Evolutionary conservation across 64 coral and sea anemone genomes (phyloP), one percentile per base, ranked within the genome.

Genomic region (Montipora sp.): DNA sequence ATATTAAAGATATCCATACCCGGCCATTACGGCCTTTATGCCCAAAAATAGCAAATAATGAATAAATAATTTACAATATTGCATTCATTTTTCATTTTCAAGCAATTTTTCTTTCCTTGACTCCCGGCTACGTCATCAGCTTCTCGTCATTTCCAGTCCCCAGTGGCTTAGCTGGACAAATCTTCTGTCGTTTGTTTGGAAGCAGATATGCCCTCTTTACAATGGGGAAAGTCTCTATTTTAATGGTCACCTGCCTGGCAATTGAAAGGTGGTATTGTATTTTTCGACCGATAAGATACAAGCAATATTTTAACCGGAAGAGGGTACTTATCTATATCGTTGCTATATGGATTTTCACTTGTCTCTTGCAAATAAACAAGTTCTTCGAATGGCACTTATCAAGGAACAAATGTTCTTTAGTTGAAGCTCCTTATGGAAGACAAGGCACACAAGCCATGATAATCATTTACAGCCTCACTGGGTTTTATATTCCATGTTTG

Each of bases 401-500:
- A 1, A 8, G 27, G n/a, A 45, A 45, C n/a, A 27, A 76, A 45
- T 76, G 74, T 36, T 36, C 36, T 36, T 36, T 36, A 36, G 36
- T 36, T 36, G n/a, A 76, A 45, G 23, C 24, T 13, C 24, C 74
- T 44, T 76, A 76, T 45, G 23, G 74, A 76, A n/a, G n/a, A 15
- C 3, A 7, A 36, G 36, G 36, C 36, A 36, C 36, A 36, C 36
- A 45, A 76, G 45, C 74, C 3, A 76, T 43, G 15, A 27, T 76
- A 45, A 76, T 63, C 60, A 63, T 12, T 63, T 63, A 16, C 14
- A 14, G 60, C 9, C 9, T 63, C 13, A 0, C 9, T 63, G 60
- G 60, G 60, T 89, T 94, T 63, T 90, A 83, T 80, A 15, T 94
- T 23, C 92, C 92, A 14, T 83, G 87, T 51, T 47, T 94, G 2